Evolutionary conservation across 64 coral and sea anemone species (phyloP).

Genomic region (Porites lutea): DNA sequence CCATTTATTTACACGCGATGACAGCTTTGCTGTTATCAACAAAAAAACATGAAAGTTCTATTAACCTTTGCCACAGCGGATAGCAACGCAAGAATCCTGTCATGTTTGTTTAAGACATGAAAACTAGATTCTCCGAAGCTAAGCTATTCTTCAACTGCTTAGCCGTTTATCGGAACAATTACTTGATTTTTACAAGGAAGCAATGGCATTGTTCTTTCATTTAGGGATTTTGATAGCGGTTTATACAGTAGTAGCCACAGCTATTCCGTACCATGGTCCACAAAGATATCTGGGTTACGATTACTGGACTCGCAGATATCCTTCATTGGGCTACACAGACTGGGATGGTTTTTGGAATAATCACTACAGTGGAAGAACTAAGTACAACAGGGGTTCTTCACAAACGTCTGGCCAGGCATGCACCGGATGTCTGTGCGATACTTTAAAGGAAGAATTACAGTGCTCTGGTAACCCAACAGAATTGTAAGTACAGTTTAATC

Average conservation of each 20-base stretch:
- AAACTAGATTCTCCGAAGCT: background rate
- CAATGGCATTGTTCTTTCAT: background rate
- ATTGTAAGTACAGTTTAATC: slow-evolving; percentile 64
- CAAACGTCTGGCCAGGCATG: slow-evolving; percentile 22
- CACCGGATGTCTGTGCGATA: slow-evolving; percentile 52
- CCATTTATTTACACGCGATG: background rate
- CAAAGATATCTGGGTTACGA: slow-evolving; percentile 58
- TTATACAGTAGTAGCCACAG: background rate
- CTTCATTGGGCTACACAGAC: slow-evolving; percentile 41
- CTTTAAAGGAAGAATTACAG: background rate
- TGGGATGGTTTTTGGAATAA: slow-evolving; percentile 93
- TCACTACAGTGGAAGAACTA: slow-evolving; percentile 13
- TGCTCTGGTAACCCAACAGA: slow-evolving; percentile 54
- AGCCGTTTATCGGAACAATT: background rate
- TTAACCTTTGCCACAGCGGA: background rate
- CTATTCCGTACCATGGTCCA: slow-evolving; percentile 47
- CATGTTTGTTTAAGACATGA: slow-evolving; percentile 4
- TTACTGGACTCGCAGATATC: slow-evolving; percentile 82
- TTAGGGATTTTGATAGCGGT: background rate
- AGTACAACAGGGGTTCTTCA: slow-evolving; percentile 58
- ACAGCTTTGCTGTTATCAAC: slow-evolving; percentile 17
- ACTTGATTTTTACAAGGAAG: background rate
- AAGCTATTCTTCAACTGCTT: background rate
- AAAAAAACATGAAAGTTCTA: background rate
- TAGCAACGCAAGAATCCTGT: slow-evolving; percentile 12